Conservation (phyloP, 1,140 invertebrate species). For the Aphelenchoides avenae region DNA sequence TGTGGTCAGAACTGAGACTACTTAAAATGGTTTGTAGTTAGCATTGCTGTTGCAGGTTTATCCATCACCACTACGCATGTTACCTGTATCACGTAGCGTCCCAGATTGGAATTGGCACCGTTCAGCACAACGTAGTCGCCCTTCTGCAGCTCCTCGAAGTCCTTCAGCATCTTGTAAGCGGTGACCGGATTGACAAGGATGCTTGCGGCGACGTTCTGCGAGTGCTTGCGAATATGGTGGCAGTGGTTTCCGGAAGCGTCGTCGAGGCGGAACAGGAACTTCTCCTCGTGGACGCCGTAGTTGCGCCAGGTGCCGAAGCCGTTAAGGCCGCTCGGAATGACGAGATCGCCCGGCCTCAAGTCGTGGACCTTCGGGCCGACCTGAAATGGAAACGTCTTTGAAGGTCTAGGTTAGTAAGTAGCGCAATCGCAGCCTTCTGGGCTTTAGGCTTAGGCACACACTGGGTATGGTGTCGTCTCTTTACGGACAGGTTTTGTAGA, state of each 20-base stretch:
- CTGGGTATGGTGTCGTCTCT: too few relatives aligned
- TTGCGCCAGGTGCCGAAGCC: slow-evolving; percentile 53
- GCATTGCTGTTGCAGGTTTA: too few relatives aligned
- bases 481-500: too few relatives aligned
- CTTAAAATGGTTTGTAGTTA: too few relatives aligned
- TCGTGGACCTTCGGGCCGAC: slow-evolving; percentile 36
- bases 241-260: slow-evolving; percentile 58
- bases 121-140: slow-evolving; percentile 89
- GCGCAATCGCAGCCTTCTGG: too few relatives aligned
- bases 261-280: slow-evolving; percentile 33
- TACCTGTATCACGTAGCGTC: slow-evolving; percentile 74
- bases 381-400: slow-evolving; percentile 34
- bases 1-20: too few relatives aligned
- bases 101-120: slow-evolving; percentile 91
- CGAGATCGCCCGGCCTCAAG: slow-evolving; percentile 46
- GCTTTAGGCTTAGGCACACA: too few relatives aligned
- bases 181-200: slow-evolving; percentile 87
- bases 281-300: slow-evolving; percentile 34
- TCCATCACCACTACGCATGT: too few relatives aligned
- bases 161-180: slow-evolving; percentile 81
- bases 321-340: slow-evolving; percentile 46
- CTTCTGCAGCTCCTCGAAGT: slow-evolving; percentile 74
- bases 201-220: slow-evolving; percentile 72
- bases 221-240: slow-evolving; percentile 75
- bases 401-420: too few relatives aligned